A percentile compares a stretch with the other conserved stretches of the same genome.
Evolutionary conservation across 2,888 invertebrate species (phyloP).

Genomic region (Ischnura elegans): DNA sequence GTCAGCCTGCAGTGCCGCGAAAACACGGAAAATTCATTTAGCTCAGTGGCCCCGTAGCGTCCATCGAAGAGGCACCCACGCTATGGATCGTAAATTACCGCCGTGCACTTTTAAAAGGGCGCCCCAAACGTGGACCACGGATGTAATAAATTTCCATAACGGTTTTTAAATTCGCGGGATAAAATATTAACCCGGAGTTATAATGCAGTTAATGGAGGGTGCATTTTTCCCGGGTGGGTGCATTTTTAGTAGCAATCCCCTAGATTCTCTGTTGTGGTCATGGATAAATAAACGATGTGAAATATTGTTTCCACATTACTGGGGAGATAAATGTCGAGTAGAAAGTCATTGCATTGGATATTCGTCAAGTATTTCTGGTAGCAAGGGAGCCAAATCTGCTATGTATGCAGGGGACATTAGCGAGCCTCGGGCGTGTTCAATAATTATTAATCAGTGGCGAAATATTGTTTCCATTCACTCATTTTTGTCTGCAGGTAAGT

Average conservation of each 20-base stretch:
- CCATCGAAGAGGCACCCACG: not conserved
- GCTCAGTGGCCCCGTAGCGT: not conserved
- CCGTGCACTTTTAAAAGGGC: not conserved
- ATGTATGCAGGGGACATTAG: not conserved
- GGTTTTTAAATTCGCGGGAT: not conserved
- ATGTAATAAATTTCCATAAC: not conserved
- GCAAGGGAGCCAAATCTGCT: not conserved
- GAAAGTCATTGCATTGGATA: slow-evolving; percentile 1
- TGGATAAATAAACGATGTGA: not conserved
- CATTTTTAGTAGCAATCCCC: not conserved
- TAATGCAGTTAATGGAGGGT: not conserved
- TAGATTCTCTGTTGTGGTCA: not conserved
- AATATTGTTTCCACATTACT: not conserved
- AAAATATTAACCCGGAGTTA: not conserved
- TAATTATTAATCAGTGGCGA: not conserved
- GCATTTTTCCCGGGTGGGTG: not conserved
- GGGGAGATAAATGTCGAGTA: not conserved
- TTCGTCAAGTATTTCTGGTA: not conserved
- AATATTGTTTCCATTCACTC: too few relatives aligned
- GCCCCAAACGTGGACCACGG: not conserved
- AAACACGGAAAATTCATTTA: slow-evolving; percentile 10
- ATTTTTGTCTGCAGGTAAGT: too few relatives aligned
- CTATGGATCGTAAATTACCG: not conserved
- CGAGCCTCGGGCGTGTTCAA: not conserved
- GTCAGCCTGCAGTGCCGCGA: not conserved